Evolutionary conservation across 2,888 invertebrate genomes (phyloP).

Genomic region (Thumatha senex): DNA sequence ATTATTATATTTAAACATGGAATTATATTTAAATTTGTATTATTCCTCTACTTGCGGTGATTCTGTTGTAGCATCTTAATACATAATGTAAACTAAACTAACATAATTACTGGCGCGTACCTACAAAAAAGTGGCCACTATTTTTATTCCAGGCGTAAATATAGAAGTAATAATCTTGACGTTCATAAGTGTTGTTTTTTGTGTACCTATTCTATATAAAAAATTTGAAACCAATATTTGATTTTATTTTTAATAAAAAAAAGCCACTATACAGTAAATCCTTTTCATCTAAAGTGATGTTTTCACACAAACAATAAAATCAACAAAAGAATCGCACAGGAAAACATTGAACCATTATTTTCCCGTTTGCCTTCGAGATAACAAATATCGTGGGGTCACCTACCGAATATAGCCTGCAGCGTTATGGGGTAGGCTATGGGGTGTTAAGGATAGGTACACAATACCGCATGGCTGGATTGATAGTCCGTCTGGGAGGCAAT

Average conservation of each 20-base stretch:
- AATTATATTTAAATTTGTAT: too few species aligned
- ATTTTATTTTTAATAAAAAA: not conserved
- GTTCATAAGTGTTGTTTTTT: too few species aligned
- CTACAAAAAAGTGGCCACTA: too few species aligned
- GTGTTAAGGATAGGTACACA: conserved; percentile 10
- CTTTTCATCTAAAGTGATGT: not conserved
- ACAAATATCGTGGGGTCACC: conserved; percentile 6
- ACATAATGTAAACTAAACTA: too few species aligned
- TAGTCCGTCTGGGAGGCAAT: not conserved
- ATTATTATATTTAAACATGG: too few species aligned
- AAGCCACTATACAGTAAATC: not conserved
- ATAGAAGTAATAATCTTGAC: too few species aligned
- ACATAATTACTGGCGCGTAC: too few species aligned
- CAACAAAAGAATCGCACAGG: conserved; percentile 4
- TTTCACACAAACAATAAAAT: conserved; percentile 9
- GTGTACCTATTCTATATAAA: too few species aligned
- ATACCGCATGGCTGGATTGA: conserved; percentile 10
- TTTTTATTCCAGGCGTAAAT: too few species aligned
- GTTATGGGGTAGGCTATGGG: not conserved
- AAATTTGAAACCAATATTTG: too few species aligned
- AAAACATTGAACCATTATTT: conserved; percentile 8
- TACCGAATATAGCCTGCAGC: conserved; percentile 1
- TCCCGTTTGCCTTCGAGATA: conserved; percentile 6
- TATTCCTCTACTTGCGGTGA: too few species aligned
- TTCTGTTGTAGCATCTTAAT: too few species aligned